Percentiles rank a stretch among this genome's conserved stretches.
These are phyloP conservation scores for Pseudachorutes palmiensis DNA, from an alignment of 1,140 invertebrate species.

Conservation along the genomic window DNA sequence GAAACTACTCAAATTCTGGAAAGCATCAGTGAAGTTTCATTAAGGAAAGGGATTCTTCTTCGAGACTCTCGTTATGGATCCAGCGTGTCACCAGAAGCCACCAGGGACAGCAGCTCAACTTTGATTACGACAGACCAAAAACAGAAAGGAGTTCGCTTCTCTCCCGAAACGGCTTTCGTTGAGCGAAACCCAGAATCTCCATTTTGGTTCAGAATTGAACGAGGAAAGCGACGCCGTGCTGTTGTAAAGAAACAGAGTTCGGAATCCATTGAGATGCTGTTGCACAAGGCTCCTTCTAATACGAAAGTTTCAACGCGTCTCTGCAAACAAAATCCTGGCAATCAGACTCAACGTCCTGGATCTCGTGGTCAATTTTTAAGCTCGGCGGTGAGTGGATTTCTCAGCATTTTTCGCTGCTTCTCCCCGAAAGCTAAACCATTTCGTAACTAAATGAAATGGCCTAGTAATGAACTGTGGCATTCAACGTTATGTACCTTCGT, in stretches of 20 bases:
- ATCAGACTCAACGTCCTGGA: not conserved
- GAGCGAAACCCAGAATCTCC: constrained; percentile 23
- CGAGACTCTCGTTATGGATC: not conserved
- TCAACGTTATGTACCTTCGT: not conserved
- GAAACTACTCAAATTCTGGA: not conserved
- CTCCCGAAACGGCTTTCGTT: constrained; percentile 19
- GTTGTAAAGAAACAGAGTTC: not conserved
- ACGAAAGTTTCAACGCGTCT: no score
- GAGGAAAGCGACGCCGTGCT: not conserved
- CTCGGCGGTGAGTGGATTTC: no score
- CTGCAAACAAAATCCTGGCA: not conserved
- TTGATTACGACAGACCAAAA: not conserved
- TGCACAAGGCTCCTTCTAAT: not conserved
- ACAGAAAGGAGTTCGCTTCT: constrained; percentile 22
- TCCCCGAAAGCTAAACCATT: not conserved
- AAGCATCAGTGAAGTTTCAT: not conserved
- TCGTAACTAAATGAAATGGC: not conserved
- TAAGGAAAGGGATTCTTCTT: not conserved
- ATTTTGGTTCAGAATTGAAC: constrained; percentile 21
- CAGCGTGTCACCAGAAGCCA: not conserved
- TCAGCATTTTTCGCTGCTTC: not conserved
- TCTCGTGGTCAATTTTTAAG: no score
- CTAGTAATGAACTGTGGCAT: not conserved
- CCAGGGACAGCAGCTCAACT: not conserved
- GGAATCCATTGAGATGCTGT: not conserved